Evolutionary conservation across 1,140 invertebrate species (phyloP), one percentile per base, ranked within the genome.

Genomic region (Protaetia brevitarsis): DNA sequence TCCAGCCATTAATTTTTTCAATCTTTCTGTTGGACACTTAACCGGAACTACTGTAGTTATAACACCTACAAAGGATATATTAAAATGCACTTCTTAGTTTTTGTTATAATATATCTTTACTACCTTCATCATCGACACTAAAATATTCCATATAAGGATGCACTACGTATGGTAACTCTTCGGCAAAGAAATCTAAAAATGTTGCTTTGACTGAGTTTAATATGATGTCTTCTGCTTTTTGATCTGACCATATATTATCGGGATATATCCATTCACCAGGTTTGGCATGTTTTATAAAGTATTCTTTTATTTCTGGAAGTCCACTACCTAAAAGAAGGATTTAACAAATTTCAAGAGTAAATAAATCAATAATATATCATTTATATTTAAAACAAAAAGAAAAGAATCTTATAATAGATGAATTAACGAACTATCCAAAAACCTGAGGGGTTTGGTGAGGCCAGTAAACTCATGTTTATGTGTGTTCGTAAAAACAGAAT

Each of bases 81-180:
- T 41, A 34, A 34, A 34, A 37, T 13, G n/a, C n/a, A n/a, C n/a
- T n/a, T n/a, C n/a, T n/a, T n/a, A 37, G 34, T 11, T 37, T 11
- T 60, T 26, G 6, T 27, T 29, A 60, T 27, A n/a, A 27, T 56
- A 37, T 10, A n/a, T 36, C 26, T 67, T 79, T 5, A 37, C 34
- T 51, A 51, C 82, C 84, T 71, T 84, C 79, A 19, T 84, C 76
- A 58, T 81, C 77, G 10, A 83, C 76, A 66, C 89, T 85, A 73
- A 87, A 88, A 76, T 87, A 86, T 75, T 92, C 89, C 1, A 92
- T 71, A 62, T 82, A 73, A 26, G 87, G 82, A 66, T 84, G 77
- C 1, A 95, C 74, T 58, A 80, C 82, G 72, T 96, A 96, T 2
- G 94, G 94, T 34, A 96, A 85, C 80, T 95, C 92, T 69, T 93